Evolutionary conservation across 2,888 invertebrate genomes (phyloP), one percentile per base, ranked within the genome.

Genomic region (Andrena hattorfiana): DNA sequence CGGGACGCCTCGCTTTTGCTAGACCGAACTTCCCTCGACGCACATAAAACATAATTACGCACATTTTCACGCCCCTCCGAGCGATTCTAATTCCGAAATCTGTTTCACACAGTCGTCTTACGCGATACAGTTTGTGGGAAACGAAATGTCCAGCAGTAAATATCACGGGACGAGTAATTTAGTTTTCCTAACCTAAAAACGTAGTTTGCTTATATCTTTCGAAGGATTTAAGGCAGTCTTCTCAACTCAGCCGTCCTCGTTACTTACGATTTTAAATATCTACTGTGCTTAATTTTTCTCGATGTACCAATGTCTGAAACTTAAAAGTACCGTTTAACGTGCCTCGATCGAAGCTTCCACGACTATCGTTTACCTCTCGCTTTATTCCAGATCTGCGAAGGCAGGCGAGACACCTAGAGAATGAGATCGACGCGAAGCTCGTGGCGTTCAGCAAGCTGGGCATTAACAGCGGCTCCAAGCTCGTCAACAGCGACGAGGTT

Each of bases 371-470:
- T 13, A 59, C 20, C 30, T 26, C 4, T 8, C 20, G 30, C 8
- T 26, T 49, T 28, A 20, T 68, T 68, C 3, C 92, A 98, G 99
- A 98, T 94, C 94, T 99, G 75, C 95, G 99, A 71, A 98, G 98
- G 94, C 98, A 98, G 94, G 99, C 99, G 1, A 95, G 99, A 79
- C 96, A 97, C 81, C 94, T 99, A 70, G 99, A 99, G 94, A 99
- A 99, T 95, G 99, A 99, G 93, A 98, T 99, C 89, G 99, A 99
- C 94, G 95, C 98, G 13, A 99, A 99, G 94, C 95, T 99, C 85
- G 98, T 99, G 1, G 97, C 98, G 6, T 98, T 99, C 93, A 99
- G 98, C 94, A 99, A 99, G 95, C 95, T 99, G 51, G 98, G 98
- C 26, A 95, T 95, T 64, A 96, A 95, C 90, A 95, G 96, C 26